Evolutionary conservation across 2,888 invertebrate genomes (phyloP), one percentile per base, ranked within the genome.

Genomic region (Cerastis rubricosa): DNA sequence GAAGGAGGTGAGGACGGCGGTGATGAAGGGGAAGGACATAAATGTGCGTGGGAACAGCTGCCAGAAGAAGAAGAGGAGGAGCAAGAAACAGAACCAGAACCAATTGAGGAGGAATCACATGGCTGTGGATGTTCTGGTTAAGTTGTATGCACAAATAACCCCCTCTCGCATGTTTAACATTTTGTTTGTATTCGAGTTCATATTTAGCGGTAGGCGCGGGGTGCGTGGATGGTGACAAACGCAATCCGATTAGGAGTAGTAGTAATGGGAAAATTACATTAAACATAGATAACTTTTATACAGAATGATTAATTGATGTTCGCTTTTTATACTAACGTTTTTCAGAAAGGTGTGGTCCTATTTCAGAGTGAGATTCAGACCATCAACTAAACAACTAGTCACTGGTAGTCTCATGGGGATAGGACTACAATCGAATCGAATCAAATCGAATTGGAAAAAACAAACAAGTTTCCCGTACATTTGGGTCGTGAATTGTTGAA

Each of bases 111-210:
- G 19, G 40, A 47, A 40, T 0, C 11, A 12, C 22, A 49, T 0
- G 19, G 43, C 3, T 76, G 76, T 49, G 76, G 59, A 49, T 76
- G 76, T 76, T 47, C 47, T 35, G 73, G 73, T 72, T 73, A 73
- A 65, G 11, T 35, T 61, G 35, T 61, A 35, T 19, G 29, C 35
- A 35, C 11, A 35, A 9, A 11, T 35, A 19, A 35, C 17, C 19
- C 29, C 35, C 19, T 19, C 17, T 35, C 29, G 59, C 17, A 17
- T 29, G 29, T 29, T 29, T 3, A 59, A 59, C 8, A 59, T 59
- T 59, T 59, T 59, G 3, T 19, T 59, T 19, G 29, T 59, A 59
- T 29, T 59, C 29, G 17, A 29, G 17, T 59, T 29, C 8, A 59
- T 17, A 22, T 57, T 25, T 57, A 25, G 14, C 14, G 25, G 35